Percentiles rank a stretch among this genome's conserved stretches.
Conservation (phyloP, 2,797 vertebrate genomes). For the Malacoraja senta region DNA sequence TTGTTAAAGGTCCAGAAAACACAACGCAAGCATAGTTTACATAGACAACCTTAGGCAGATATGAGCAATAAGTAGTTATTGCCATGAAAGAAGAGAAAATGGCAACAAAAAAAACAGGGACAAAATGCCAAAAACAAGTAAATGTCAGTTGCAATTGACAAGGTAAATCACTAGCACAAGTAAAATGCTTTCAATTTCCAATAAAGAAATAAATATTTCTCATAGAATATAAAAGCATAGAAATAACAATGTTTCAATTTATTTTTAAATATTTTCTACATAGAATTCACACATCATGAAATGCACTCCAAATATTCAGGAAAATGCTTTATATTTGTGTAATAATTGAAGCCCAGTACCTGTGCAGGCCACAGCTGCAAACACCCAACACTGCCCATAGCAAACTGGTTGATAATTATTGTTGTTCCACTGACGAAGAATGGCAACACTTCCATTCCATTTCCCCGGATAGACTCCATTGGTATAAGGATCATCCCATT, state of each 20-base stretch:
- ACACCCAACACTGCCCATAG: slow-evolving; percentile 96
- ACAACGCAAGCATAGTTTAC: too few species aligned
- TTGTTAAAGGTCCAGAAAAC: too few species aligned
- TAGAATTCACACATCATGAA: neutral
- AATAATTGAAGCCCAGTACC: slow-evolving; percentile 51
- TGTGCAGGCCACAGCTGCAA: slow-evolving; percentile 85
- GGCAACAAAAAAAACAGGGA: neutral
- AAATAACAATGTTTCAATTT: neutral
- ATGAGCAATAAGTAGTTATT: too few species aligned
- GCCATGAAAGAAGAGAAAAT: too few species aligned
- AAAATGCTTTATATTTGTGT: neutral
- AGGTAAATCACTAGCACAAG: neutral
- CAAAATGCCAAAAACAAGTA: neutral
- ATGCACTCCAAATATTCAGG: neutral
- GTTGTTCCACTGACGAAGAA: slow-evolving; percentile 71
- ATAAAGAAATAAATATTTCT: too few species aligned
- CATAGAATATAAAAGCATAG: neutral
- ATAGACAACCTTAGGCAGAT: too few species aligned
- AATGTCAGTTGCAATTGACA: too few species aligned
- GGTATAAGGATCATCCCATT: slow-evolving; percentile 65
- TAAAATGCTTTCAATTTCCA: neutral
- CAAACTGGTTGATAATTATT: slow-evolving; percentile 72
- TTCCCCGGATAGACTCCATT: slow-evolving; percentile 77
- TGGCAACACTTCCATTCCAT: slow-evolving; percentile 85
- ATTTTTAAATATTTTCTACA: neutral